Evolutionary conservation across 2,113 vertebrate species (phyloP), one percentile per base, ranked within the genome.

Genomic region (Alosa alosa): DNA sequence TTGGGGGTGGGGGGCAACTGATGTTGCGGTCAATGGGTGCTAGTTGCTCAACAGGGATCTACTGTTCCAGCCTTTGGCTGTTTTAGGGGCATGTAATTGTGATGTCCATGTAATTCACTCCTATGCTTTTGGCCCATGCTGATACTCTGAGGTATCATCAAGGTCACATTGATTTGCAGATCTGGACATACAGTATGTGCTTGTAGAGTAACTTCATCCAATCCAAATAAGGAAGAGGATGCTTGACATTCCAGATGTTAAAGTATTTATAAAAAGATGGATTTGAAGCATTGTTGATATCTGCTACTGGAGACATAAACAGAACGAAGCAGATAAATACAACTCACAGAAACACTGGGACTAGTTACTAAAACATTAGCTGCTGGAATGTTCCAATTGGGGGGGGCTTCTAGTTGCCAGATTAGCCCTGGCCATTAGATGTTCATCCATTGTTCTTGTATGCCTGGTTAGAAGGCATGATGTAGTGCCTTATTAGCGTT

Each of bases 1-100:
- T 84, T 11, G 64, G 9, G 64, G 3, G 93, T 92, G 92, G 93
- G 93, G 91, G 93, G 94, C 91, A 92, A 89, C 90, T 90, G 89
- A 83, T 90, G 72, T 68, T 84, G 86, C 85, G 83, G 87, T 87
- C 85, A 85, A 84, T 88, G 64, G 85, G 84, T 72, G 72, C 86
- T 87, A 82, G 84, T 84, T 64, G 86, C 47, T 81, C 68, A 11
- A 78, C 85, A 83, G 45, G 82, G 49, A 75, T 78, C 81, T 82
- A 87, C 41, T 84, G 78, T 36, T 41, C n/a, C 31, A 41, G 50
- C 46, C 7, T 78, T 47, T 39, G 25, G 31, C 72, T 39, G 72
- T 36, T 78, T 10, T 13, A 78, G 72, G 72, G 15, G 72, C 72
- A 78, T 78, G 72, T 78, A 13, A 78, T 78, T 78, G 72, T 41